These are phyloP conservation scores for Diarsia rubi DNA, from an alignment of 2,888 invertebrate species.

Conservation along the genomic window DNA sequence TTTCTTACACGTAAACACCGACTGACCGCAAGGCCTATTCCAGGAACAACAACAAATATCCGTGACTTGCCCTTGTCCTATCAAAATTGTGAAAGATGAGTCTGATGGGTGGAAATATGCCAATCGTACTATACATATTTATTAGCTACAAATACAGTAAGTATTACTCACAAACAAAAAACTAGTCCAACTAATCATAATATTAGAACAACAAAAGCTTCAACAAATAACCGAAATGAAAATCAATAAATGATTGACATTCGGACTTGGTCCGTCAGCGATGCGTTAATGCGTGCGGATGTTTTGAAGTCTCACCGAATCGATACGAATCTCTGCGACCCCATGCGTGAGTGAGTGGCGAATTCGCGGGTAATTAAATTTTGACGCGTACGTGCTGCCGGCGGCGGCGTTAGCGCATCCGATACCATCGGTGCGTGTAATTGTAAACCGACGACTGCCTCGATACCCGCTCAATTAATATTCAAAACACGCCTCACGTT, in stretches of 20 bases:
- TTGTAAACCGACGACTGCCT: slow-evolving; percentile 74
- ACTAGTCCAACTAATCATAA: slow-evolving; percentile 24
- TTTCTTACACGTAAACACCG: slow-evolving; percentile 25
- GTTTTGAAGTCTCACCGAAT: slow-evolving; percentile 51
- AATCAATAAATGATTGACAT: slow-evolving; percentile 50
- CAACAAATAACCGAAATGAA: slow-evolving; percentile 47
- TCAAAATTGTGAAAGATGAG: background rate
- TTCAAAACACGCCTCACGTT: slow-evolving; percentile 71
- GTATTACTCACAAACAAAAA: slow-evolving; percentile 11
- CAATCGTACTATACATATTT: background rate
- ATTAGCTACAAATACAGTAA: slow-evolving; percentile 6
- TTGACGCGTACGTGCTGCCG: slow-evolving; percentile 77
- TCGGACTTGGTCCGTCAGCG: slow-evolving; percentile 46
- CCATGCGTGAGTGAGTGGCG: slow-evolving; percentile 76
- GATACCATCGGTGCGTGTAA: slow-evolving; percentile 83
- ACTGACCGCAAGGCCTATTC: slow-evolving; percentile 27
- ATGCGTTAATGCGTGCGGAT: slow-evolving; percentile 53
- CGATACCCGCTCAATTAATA: slow-evolving; percentile 76
- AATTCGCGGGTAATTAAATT: slow-evolving; percentile 86
- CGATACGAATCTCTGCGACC: slow-evolving; percentile 66
- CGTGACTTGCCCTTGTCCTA: slow-evolving; percentile 13
- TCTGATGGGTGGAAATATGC: background rate
- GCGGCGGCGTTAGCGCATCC: slow-evolving; percentile 70
- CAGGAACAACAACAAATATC: slow-evolving; percentile 9
- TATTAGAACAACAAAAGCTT: slow-evolving; percentile 42